Evolutionary conservation across 53 echinoderm and acorn worm species (phyloP), one percentile per base, ranked within the genome.

Genomic region (Stichopus horrens): DNA sequence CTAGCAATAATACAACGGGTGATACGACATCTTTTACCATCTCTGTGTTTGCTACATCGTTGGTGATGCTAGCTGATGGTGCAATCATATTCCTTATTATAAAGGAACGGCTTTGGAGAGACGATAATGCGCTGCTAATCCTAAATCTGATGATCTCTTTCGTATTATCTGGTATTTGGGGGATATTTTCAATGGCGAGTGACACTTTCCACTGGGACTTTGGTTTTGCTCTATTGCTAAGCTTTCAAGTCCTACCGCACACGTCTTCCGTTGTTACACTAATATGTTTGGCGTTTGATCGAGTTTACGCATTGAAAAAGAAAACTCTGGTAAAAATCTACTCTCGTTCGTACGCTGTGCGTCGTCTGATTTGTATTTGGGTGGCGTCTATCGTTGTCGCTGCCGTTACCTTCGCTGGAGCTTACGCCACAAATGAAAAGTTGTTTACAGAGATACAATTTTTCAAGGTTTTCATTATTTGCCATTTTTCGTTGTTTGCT

Each of bases 81-180:
- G 16, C 54, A 9, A 21, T 85, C 60, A 59, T 67, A 22, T 85
- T 22, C 37, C 85, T 85, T 7, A 52, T 85, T 9, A 14, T 67
- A 7, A 85, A 67, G 66, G 85, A 66, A 52, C 85, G 85, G 8
- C 85, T 85, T 51, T 85, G 85, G 85, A 85, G 85, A 51, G 85
- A 85, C 58, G 85, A 85, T 52, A 85, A 85, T 14, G 85, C 85
- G 0, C 11, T 85, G 10, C 67, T 85, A 13, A 85, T 85, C 23
- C 53, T 63, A 2, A 85, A 66, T 52, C 65, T 85, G 67, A 85
- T 85, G 85, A 10, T 85, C 23, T 58, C 68, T 6, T 65, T 85
- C 10, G 4, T 63, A 10, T 10, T 85, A 20, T 59, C 63, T 59
- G 23, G 67, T 85, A 19, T 37, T 2, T 85, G 85, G 85, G 66